Percentiles rank a stretch among this genome's conserved stretches.
These are phyloP conservation scores for Plagodis dolabraria DNA, from an alignment of 2,888 invertebrate genomes.

Conservation along the genomic window DNA sequence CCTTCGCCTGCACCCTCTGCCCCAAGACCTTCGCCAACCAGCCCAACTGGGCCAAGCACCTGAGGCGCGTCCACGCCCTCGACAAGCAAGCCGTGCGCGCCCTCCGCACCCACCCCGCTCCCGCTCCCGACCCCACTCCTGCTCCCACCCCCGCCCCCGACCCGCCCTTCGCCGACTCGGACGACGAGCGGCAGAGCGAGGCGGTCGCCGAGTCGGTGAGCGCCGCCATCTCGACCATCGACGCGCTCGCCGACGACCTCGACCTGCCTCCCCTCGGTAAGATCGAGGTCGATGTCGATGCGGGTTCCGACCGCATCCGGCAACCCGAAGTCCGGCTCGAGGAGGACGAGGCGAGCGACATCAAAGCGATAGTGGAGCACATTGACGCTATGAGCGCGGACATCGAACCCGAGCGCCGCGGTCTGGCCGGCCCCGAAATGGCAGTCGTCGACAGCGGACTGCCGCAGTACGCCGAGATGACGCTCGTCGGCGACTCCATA, in stretches of 20 bases:
- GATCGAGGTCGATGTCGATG: background rate
- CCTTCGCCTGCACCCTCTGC: slow-evolving; percentile 83
- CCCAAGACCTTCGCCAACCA: slow-evolving; percentile 82
- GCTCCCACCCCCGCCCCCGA: background rate
- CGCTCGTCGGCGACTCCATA: slow-evolving; percentile 43
- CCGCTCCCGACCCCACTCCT: background rate
- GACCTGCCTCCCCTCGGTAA: slow-evolving; percentile 2
- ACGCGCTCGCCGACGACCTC: slow-evolving; percentile 18
- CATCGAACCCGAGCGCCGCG: slow-evolving; percentile 10
- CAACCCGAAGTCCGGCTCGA: background rate
- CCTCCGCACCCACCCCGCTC: slow-evolving; percentile 2
- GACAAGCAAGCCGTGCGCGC: slow-evolving; percentile 39
- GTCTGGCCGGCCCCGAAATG: background rate
- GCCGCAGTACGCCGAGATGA: slow-evolving; percentile 45
- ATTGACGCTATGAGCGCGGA: slow-evolving; percentile 52
- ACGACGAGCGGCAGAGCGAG: background rate
- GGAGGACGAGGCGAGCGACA: slow-evolving; percentile 45
- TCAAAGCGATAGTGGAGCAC: slow-evolving; percentile 51
- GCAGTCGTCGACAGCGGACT: background rate
- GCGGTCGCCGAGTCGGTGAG: slow-evolving; percentile 19
- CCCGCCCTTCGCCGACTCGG: background rate
- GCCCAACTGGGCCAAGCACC: slow-evolving; percentile 85
- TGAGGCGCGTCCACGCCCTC: slow-evolving; percentile 63
- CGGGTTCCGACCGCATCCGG: background rate
- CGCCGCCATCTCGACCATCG: slow-evolving; percentile 26